A percentile compares a stretch with the other conserved stretches of the same genome.
Conservation (phyloP, 2,888 invertebrate species). For the Scrobipalpa costella region DNA sequence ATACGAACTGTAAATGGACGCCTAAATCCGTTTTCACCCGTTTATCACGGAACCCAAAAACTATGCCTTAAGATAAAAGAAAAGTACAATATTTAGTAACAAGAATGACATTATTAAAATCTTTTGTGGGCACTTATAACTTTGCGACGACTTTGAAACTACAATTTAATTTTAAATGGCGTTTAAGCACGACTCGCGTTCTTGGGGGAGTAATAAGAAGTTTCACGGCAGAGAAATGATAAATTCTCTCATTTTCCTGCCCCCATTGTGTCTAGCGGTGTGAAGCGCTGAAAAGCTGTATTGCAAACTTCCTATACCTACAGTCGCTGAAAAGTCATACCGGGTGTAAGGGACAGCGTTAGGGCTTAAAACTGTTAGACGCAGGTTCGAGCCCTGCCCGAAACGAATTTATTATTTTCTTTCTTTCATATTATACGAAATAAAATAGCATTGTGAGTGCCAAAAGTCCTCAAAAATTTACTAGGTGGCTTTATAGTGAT, state of each 20-base stretch:
- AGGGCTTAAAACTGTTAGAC: no score
- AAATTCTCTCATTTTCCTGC: constrained; percentile 8
- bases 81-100: neutral
- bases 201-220: neutral
- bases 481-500: no score
- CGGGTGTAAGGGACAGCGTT: no score
- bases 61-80: neutral
- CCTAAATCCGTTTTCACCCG: no score
- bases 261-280: constrained; percentile 7
- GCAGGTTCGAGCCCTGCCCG: no score
- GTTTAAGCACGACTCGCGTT: neutral
- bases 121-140: constrained; percentile 6
- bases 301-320: neutral
- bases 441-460: no score
- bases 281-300: neutral
- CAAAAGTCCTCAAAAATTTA: no score
- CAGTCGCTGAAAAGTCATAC: no score
- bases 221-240: constrained; percentile 2
- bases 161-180: constrained; percentile 16
- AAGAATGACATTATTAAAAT: neutral
- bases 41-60: neutral
- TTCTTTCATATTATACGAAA: no score
- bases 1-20: no score
- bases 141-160: constrained; percentile 2
- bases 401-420: no score